Base-by-base conservation (phyloP, 2,888 invertebrate species). In the Ophion slaviceki region DNA sequence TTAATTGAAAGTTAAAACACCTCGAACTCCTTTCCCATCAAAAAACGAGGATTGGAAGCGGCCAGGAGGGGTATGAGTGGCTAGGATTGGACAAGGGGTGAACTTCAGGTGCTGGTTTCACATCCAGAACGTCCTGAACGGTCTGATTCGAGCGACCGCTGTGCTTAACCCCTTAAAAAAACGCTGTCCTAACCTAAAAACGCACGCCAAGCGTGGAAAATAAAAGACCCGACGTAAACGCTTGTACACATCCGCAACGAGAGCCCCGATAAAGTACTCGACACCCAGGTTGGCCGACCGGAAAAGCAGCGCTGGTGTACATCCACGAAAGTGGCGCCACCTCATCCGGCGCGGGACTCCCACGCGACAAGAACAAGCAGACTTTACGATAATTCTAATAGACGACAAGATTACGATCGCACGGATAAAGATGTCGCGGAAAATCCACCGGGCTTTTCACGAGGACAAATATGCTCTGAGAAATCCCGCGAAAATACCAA, bases 1-100 rank as follows among this genome's bases (percentile, higher is more conserved):
- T 24, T 24, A 24, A 24, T 24, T 24, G 78, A 79, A 85, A 85
- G 74, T 82, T 85, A 82, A 81, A 85, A 64, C 75, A 74, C 36
- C 61, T 76, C 64, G 62, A 68, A 17, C 66, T 20, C 17, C 36
- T 4, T 72, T 81, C 64, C 84, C 68, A 67, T 66, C 53, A 47
- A 5, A n/a, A n/a, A 10, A 53, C 28, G 28, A 70, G 53, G 70
- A 28, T 53, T 24, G 14, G 14, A 70, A 70, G 24, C 24, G 28
- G 0, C 4, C 32, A 32, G 4, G 2, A 32, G 6, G 68, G 14
- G 68, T 40, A 40, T 8, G 40, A 8, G 8, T 8, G 40, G 40
- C 8, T 40, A 40, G 40, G 53, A 53, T 53, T 17, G 53, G 14
- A 2, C 53, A 17, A 70, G 53, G 47, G 24, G 53, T 24, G 47